These are phyloP conservation scores for Tetramorium bicarinatum DNA, from an alignment of 2,888 invertebrate genomes.

Conservation along the genomic window DNA sequence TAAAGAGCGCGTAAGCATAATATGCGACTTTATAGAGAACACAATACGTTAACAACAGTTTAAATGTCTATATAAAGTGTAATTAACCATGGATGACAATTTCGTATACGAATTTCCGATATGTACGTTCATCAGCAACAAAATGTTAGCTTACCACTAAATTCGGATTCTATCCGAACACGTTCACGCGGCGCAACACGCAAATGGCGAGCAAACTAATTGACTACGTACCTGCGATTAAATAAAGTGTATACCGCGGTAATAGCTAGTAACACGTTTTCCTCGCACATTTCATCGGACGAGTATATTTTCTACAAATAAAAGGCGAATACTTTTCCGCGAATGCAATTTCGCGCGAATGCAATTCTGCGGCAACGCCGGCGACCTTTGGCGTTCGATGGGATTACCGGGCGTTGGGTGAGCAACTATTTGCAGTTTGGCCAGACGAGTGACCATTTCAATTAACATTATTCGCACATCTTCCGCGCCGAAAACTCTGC, in stretches of 20 bases:
- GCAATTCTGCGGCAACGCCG: constrained; percentile 56
- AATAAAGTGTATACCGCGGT: constrained; percentile 64
- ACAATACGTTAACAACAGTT: constrained; percentile 24
- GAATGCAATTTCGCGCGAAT: constrained; percentile 65
- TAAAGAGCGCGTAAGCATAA: neutral
- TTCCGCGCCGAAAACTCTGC: constrained; percentile 25
- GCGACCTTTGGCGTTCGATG: constrained; percentile 57
- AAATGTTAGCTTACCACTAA: constrained; percentile 57
- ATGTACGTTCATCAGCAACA: constrained; percentile 28
- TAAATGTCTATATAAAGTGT: constrained; percentile 21
- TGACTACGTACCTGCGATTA: constrained; percentile 67
- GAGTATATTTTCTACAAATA: constrained; percentile 70
- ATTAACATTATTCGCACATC: constrained; percentile 68
- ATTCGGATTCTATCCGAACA: constrained; percentile 60
- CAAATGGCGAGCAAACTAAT: constrained; percentile 63
- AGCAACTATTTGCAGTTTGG: constrained; percentile 64
- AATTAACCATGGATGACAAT: constrained; percentile 43
- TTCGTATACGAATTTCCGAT: constrained; percentile 46
- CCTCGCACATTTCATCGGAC: constrained; percentile 48
- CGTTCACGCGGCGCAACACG: constrained; percentile 36
- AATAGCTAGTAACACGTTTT: constrained; percentile 67
- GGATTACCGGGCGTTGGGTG: constrained; percentile 57
- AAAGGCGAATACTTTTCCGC: constrained; percentile 52
- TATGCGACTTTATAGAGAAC: neutral
- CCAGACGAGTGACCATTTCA: constrained; percentile 58